Conservation (phyloP, 2,888 invertebrate species). For the Ethmia dodecea region DNA sequence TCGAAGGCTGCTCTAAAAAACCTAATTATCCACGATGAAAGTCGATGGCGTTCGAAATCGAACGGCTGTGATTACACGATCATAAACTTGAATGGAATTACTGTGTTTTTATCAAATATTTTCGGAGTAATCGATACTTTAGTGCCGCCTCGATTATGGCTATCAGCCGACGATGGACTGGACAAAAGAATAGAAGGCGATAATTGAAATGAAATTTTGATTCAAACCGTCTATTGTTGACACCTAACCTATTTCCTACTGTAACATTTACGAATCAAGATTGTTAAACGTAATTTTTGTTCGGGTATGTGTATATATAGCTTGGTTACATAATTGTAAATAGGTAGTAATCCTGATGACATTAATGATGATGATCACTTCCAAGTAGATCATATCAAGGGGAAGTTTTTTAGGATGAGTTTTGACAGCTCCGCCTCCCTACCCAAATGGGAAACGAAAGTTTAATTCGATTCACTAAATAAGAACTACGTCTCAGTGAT, state of each 20-base stretch:
- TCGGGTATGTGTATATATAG: too few species aligned
- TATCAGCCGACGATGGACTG: conserved; percentile 26
- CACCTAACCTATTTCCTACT: conserved; percentile 24
- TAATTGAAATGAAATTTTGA: conserved; percentile 34
- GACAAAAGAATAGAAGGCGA: conserved; percentile 33
- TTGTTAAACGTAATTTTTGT: conserved; percentile 11
- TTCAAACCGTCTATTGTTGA: conserved; percentile 31
- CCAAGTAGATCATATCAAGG: too few species aligned
- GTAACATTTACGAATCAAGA: conserved; percentile 19
- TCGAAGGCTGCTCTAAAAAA: conserved; percentile 36
- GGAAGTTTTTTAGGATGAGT: too few species aligned
- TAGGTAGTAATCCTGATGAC: too few species aligned
- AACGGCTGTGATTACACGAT: conserved; percentile 41
- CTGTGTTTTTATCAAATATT: conserved; percentile 42
- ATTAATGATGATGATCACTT: too few species aligned
- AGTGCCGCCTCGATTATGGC: conserved; percentile 31
- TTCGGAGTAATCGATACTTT: conserved; percentile 34
- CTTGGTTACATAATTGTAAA: too few species aligned
- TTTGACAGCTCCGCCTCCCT: too few species aligned
- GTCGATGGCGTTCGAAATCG: conserved; percentile 17
- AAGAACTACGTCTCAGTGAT: too few species aligned
- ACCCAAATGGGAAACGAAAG: too few species aligned
- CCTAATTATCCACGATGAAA: conserved; percentile 36
- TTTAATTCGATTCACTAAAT: too few species aligned
- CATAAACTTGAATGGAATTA: conserved; percentile 42